phyloP scores from a whole-genome alignment of 2,888 invertebrate genomes.

The Adelognathus sp. region DNA sequence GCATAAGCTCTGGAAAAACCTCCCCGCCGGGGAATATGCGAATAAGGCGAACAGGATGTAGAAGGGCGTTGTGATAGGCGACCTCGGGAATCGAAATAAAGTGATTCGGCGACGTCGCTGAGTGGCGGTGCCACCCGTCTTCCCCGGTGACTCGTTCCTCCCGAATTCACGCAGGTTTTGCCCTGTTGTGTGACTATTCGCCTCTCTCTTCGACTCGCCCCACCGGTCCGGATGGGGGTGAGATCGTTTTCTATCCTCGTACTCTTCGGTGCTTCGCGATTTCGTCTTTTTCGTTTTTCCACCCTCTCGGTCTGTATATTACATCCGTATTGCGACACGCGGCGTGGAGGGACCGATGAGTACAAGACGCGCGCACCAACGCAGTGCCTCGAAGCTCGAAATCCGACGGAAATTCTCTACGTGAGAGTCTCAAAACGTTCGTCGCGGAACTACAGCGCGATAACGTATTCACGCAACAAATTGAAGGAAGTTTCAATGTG shows the following conservation, averaged over 20 bases:
- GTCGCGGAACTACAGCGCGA: not conserved
- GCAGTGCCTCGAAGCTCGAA: not conserved
- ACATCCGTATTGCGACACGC: slow-evolving; percentile 6
- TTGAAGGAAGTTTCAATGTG: not conserved
- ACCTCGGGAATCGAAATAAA: slow-evolving; percentile 64
- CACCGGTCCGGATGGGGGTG: not conserved
- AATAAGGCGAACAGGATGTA: not conserved
- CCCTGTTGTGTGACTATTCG: not conserved
- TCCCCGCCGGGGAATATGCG: not conserved
- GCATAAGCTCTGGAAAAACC: not conserved
- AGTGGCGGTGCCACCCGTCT: slow-evolving; percentile 63
- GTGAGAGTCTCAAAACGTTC: not conserved
- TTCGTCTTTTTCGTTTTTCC: not conserved
- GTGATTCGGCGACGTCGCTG: slow-evolving; percentile 72
- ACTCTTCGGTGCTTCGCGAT: not conserved
- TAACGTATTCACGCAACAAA: not conserved
- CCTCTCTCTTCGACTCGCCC: not conserved
- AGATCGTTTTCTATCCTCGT: not conserved
- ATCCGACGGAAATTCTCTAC: not conserved
- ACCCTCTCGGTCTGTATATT: no score
- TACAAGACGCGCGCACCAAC: not conserved
- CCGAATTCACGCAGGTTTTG: not conserved
- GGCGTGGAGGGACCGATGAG: not conserved
- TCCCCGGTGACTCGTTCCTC: slow-evolving; percentile 34
- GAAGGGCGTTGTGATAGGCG: slow-evolving; percentile 36